phyloP scores from a whole-genome alignment of 30 jellyfish, hydroid and myxozoan species.

The Mastigias papua region DNA sequence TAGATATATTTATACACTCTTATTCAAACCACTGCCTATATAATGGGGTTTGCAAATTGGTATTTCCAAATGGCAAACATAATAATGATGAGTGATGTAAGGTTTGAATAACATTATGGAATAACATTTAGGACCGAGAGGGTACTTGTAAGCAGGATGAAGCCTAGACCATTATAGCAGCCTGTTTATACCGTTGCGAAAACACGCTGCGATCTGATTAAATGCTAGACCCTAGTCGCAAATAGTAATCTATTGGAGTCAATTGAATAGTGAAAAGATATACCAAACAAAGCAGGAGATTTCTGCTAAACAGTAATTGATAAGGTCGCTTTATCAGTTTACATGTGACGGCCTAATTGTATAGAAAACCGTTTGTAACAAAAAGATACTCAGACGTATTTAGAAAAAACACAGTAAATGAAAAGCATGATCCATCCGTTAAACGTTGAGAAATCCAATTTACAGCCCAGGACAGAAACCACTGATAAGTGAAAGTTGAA shows the following conservation, averaged over 20 bases:
- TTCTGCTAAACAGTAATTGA: neutral
- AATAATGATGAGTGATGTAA: too few relatives aligned
- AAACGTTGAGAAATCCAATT: neutral
- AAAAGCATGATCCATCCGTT: neutral
- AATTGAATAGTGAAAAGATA: neutral
- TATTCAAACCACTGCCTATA: too few relatives aligned
- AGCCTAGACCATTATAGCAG: neutral
- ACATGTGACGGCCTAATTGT: neutral
- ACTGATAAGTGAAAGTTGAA: neutral
- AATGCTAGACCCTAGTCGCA: neutral
- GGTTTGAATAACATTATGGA: too few relatives aligned
- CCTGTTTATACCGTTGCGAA: too few relatives aligned
- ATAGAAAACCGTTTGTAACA: neutral
- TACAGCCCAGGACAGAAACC: neutral
- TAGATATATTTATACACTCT: too few relatives aligned
- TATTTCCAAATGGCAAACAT: too few relatives aligned
- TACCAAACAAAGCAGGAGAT: neutral
- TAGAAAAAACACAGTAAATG: neutral
- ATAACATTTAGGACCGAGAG: too few relatives aligned
- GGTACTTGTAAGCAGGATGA: neutral
- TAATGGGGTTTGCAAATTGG: too few relatives aligned
- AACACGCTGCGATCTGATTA: neutral
- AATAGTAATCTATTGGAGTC: neutral
- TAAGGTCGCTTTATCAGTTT: neutral
- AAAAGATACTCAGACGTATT: neutral